Evolutionary conservation across 30 jellyfish, hydroid and myxozoan genomes (phyloP).

Genomic region (Aurelia aurita): DNA sequence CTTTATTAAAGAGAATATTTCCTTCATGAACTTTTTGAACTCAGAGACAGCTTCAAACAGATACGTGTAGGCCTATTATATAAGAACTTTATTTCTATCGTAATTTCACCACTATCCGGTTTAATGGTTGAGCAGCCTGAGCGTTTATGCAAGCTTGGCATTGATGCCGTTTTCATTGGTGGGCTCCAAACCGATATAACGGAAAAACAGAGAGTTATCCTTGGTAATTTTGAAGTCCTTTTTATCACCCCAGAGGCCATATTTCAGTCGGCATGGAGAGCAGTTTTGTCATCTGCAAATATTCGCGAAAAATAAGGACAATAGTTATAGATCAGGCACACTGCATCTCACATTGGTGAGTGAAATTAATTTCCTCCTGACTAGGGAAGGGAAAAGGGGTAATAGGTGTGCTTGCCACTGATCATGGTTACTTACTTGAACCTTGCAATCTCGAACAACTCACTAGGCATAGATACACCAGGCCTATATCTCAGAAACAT

Average conservation of each 20-base stretch:
- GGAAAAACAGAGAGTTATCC: background rate
- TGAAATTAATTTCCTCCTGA: too few species aligned
- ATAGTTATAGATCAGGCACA: too few species aligned
- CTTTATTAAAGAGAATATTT: too few species aligned
- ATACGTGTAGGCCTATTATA: background rate
- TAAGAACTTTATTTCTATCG: background rate
- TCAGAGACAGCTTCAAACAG: background rate
- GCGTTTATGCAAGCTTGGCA: background rate
- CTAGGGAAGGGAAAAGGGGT: too few species aligned
- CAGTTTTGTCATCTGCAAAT: background rate
- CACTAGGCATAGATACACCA: too few species aligned
- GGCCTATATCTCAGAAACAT: too few species aligned
- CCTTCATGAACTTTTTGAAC: background rate
- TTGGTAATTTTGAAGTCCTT: background rate
- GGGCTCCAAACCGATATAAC: background rate
- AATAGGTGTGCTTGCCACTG: too few species aligned
- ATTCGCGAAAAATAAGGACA: too few species aligned
- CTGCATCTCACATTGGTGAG: too few species aligned
- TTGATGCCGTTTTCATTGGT: background rate
- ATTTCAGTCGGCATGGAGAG: background rate
- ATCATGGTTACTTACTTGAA: too few species aligned
- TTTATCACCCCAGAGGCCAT: slow-evolving; percentile 25
- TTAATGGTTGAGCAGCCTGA: slow-evolving; percentile 4
- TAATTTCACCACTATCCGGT: background rate
- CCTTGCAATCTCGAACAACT: too few species aligned